Evolutionary conservation across 2,797 vertebrate species (phyloP).

Genomic region (Falco naumanni): DNA sequence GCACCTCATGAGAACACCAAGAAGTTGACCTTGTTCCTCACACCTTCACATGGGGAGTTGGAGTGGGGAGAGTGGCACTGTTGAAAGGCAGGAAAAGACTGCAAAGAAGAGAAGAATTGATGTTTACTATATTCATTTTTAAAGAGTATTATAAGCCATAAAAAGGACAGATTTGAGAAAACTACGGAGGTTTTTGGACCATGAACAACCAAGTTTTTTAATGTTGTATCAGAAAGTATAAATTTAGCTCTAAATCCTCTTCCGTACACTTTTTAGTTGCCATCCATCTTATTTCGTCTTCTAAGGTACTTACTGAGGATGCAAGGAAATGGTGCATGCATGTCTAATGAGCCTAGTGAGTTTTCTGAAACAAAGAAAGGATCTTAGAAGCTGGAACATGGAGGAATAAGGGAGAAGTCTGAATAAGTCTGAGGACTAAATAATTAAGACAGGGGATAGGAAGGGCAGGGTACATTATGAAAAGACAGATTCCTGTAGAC

Average conservation of each 20-base stretch:
- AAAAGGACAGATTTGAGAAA: neutral
- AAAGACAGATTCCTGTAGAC: neutral
- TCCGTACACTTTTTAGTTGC: neutral
- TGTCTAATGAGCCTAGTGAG: neutral
- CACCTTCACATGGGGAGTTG: neutral
- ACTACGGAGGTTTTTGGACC: neutral
- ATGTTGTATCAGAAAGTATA: neutral
- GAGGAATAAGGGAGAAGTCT: neutral
- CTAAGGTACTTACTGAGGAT: neutral
- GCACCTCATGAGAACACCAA: neutral
- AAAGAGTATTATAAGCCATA: neutral
- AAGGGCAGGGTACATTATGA: neutral
- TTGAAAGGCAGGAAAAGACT: neutral
- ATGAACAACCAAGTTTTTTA: neutral
- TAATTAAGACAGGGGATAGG: neutral
- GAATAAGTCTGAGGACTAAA: neutral
- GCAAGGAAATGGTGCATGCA: neutral
- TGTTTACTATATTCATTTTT: neutral
- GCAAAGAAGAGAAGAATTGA: fast-evolving
- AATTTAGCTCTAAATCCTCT: neutral
- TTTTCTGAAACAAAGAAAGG: neutral
- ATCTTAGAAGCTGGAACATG: neutral
- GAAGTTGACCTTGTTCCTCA: neutral
- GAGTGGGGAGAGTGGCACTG: fast-evolving
- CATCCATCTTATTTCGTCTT: neutral